A percentile compares a stretch with the other conserved stretches of the same genome.
Evolutionary conservation across 2,797 vertebrate genomes (phyloP).

Genomic region (Diplodus sargus): DNA sequence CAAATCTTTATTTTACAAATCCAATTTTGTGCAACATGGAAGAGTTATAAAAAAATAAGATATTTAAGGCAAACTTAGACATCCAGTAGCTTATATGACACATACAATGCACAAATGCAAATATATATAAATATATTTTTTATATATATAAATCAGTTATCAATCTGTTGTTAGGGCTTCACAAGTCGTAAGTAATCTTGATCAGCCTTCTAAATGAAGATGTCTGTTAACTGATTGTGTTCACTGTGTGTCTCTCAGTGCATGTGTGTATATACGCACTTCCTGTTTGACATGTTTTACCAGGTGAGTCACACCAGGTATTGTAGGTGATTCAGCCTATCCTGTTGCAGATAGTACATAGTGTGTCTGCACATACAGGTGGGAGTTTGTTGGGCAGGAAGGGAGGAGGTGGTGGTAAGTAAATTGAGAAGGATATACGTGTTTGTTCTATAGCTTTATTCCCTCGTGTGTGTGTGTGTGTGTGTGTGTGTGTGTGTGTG

Average conservation of each 20-base stretch:
- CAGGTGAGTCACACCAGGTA: constrained; percentile 56
- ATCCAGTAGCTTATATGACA: too few species aligned
- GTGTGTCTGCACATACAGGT: background rate
- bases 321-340: background rate
- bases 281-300: constrained; percentile 73
- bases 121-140: too few species aligned
- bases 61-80: too few species aligned
- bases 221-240: background rate
- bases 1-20: too few species aligned
- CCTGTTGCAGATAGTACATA: background rate
- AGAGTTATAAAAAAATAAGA: too few species aligned
- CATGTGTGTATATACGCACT: constrained; percentile 33
- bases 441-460: background rate
- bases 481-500: constrained; percentile 13
- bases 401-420: background rate
- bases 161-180: background rate
- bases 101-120: too few species aligned
- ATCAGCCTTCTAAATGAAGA: background rate
- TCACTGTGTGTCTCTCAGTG: background rate
- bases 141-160: too few species aligned
- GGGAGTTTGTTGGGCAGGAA: background rate
- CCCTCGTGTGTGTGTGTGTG: constrained; percentile 5
- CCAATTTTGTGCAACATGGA: too few species aligned
- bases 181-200: background rate
- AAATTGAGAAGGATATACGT: constrained; percentile 10